A percentile compares a stretch with the other conserved stretches of the same genome.
Conservation (phyloP, 2,888 invertebrate species). For the Lasioglossum marginatum region DNA sequence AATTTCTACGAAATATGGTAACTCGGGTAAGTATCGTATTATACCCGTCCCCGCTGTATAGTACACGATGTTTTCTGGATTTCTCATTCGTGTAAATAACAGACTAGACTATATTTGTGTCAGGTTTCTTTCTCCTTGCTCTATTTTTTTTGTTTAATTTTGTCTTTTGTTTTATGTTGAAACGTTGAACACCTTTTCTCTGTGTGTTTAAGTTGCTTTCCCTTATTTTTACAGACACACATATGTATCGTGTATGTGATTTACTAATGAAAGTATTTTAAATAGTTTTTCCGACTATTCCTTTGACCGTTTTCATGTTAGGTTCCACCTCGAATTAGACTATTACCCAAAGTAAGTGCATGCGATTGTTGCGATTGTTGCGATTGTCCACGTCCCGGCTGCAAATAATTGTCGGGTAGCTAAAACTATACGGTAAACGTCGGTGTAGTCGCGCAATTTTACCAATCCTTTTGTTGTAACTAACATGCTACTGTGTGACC, state of each 20-base stretch:
- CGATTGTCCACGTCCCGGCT: neutral
- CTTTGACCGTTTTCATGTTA: neutral
- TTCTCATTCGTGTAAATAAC: conserved; percentile 24
- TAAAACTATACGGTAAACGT: neutral
- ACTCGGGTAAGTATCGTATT: conserved; percentile 73
- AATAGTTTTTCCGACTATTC: conserved; percentile 3
- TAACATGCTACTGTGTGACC: conserved; percentile 72
- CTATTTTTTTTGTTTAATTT: neutral
- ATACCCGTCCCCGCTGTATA: neutral
- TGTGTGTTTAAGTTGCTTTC: conserved; percentile 25
- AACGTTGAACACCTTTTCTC: conserved; percentile 20
- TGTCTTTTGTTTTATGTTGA: conserved; percentile 24
- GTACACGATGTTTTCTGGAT: neutral
- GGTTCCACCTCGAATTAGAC: neutral
- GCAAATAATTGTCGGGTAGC: neutral
- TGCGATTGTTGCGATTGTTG: conserved; percentile 25
- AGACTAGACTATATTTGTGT: conserved; percentile 6
- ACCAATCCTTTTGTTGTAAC: conserved; percentile 61
- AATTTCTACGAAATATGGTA: conserved; percentile 56
- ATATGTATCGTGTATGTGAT: neutral
- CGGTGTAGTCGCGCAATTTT: neutral
- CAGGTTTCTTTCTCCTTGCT: neutral
- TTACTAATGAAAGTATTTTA: conserved; percentile 2
- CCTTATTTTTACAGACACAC: neutral
- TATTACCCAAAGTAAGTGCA: conserved; percentile 23